Base-by-base conservation (phyloP, 2,113 vertebrate species). In the Chunga burmeisteri region DNA sequence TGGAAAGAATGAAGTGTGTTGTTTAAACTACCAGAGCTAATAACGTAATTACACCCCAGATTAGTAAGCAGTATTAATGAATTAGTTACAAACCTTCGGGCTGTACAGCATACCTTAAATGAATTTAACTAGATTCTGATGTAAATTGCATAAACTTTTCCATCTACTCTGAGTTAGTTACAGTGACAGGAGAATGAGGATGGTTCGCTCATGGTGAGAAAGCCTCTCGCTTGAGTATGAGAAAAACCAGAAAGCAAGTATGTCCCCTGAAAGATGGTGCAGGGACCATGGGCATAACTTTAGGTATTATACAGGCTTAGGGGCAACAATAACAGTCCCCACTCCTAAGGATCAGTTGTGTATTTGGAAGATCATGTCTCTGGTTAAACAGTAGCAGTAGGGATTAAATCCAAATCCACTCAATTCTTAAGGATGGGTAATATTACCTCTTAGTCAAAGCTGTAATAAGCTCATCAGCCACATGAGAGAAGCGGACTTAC, bases 381-480 rank as follows among this genome's bases (percentile, higher is more conserved):
- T 87, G 66, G 85, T 85, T 86, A 85, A 87, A 77, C 22, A 94
- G 81, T 58, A 91, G 74, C 62, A 85, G 29, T 14, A 70, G 70
- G 81, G 86, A 91, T 94, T 95, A 95, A 94, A 90, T 82, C 73
- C 46, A 93, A 94, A 96, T 95, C 91, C 91, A 93, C 81, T 95
- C 81, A 91, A 0, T 93, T 94, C 93, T 95, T 95, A 95, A 95
- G 89, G 81, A 80, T 88, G 86, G 78, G 91, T 91, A 91, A 81
- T 82, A 89, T 79, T 87, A 85, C 84, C 65, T 97, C 77, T 94
- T 94, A 94, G 78, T 68, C 78, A 93, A 94, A 95, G 93, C 78
- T 89, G 70, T 94, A 94, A 96, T 82, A 92, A 94, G 70, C 91
- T 95, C 89, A 77, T 94, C 91, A 96, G 66, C 86, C 84, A 70